Evolutionary conservation across 2,888 invertebrate genomes (phyloP).

Genomic region (Polydrusus pterygomalis): DNA sequence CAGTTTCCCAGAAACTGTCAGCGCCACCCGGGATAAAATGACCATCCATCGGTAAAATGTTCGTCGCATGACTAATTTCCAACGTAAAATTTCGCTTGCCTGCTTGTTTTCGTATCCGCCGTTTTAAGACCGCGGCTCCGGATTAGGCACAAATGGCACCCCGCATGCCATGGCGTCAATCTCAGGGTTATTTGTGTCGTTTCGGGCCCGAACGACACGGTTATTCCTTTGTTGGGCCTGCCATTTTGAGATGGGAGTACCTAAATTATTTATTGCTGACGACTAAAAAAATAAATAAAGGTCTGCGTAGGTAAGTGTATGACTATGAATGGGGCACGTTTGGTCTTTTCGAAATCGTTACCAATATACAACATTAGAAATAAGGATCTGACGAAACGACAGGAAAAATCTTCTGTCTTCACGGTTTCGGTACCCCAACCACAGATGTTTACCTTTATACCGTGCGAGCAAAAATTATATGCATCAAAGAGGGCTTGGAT

Average conservation of each 20-base stretch:
- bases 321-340: too few relatives aligned
- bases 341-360: too few relatives aligned
- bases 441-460: too few relatives aligned
- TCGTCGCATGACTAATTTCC: conserved; percentile 40
- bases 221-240: conserved; percentile 13
- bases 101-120: conserved; percentile 21
- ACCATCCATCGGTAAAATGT: conserved; percentile 27
- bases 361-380: too few relatives aligned
- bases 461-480: too few relatives aligned
- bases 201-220: neutral
- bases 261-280: conserved; percentile 15
- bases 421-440: too few relatives aligned
- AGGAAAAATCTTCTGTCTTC: too few relatives aligned
- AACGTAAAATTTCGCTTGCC: conserved; percentile 29
- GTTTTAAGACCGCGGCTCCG: conserved; percentile 32
- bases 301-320: too few relatives aligned
- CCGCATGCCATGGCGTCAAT: conserved; percentile 24
- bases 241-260: conserved; percentile 22
- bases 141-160: conserved; percentile 33
- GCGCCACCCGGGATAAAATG: conserved; percentile 32
- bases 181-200: conserved; percentile 22
- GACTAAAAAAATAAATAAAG: neutral
- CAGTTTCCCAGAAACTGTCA: conserved; percentile 28
- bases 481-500: too few relatives aligned
- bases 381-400: too few relatives aligned